Conservation (phyloP, 2,888 invertebrate species). For the Eulithis prunata region DNA sequence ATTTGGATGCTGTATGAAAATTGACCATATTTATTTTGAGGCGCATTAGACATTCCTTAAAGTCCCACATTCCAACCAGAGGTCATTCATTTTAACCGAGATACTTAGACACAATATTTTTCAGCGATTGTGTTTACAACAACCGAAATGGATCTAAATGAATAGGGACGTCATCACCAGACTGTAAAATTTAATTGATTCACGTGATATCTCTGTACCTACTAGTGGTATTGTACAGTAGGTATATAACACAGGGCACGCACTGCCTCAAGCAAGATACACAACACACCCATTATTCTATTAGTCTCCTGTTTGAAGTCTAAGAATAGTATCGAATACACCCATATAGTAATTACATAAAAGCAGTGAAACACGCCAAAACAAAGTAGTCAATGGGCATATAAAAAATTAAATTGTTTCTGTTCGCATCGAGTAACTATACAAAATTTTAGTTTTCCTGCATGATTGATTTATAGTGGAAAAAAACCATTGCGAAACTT, state of each 20-base stretch:
- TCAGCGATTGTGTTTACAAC: conserved; percentile 29
- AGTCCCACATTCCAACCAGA: no score
- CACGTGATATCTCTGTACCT: conserved; percentile 42
- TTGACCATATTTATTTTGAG: no score
- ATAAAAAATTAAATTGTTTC: neutral
- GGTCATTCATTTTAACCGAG: no score
- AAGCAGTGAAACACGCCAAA: conserved; percentile 14
- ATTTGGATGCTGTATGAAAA: no score
- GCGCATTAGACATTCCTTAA: no score
- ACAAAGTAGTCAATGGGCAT: neutral
- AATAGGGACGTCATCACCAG: conserved; percentile 41
- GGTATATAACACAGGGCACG: neutral
- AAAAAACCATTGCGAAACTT: no score
- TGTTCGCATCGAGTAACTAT: no score
- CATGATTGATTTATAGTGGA: no score
- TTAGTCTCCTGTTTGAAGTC: conserved; percentile 9
- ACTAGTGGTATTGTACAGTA: no score
- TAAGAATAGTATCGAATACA: conserved; percentile 10
- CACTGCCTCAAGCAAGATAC: conserved; percentile 7
- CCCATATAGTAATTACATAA: neutral
- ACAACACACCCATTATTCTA: conserved; percentile 26
- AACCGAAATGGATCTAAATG: conserved; percentile 62
- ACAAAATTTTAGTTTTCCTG: no score
- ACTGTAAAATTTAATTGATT: conserved; percentile 52
- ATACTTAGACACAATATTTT: no score